These are phyloP conservation scores for Nudaria mundana DNA, from an alignment of 2,888 invertebrate species.

Conservation along the genomic window DNA sequence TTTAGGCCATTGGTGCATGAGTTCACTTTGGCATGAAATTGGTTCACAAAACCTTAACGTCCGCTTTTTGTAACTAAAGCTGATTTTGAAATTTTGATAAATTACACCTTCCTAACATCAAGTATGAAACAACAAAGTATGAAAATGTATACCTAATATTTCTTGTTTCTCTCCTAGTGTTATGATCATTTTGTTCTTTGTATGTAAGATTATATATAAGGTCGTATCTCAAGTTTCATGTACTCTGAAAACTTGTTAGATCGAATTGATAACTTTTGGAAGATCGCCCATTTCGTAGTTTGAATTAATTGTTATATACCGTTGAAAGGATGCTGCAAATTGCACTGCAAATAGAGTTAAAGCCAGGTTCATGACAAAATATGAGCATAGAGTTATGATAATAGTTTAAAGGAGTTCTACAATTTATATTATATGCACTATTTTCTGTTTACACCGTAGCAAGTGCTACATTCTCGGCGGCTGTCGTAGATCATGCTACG, in stretches of 20 bases:
- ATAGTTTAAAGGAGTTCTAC: conserved; percentile 66
- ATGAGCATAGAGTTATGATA: conserved; percentile 72
- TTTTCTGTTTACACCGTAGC: conserved; percentile 58
- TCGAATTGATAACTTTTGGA: conserved; percentile 14
- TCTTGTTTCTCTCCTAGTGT: too few species aligned
- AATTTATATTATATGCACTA: conserved; percentile 66
- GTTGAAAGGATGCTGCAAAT: conserved; percentile 52
- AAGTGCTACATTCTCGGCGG: conserved; percentile 43
- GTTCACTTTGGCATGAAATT: conserved; percentile 78
- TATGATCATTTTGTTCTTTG: not conserved
- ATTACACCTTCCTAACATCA: conserved; percentile 8
- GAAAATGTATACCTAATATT: too few species aligned
- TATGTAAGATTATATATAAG: not conserved
- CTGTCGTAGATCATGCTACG: conserved; percentile 43
- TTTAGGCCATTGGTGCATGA: conserved; percentile 66
- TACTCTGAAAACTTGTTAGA: not conserved
- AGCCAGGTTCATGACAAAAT: conserved; percentile 64
- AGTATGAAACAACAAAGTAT: too few species aligned
- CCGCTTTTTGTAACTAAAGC: conserved; percentile 56
- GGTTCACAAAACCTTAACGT: conserved; percentile 66
- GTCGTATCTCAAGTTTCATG: too few species aligned
- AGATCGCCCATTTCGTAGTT: conserved; percentile 27
- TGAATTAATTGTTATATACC: conserved; percentile 43
- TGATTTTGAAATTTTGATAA: conserved; percentile 47
- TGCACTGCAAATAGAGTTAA: conserved; percentile 43